Conservation (phyloP, 2,797 vertebrate species). For the Todus mexicanus region DNA sequence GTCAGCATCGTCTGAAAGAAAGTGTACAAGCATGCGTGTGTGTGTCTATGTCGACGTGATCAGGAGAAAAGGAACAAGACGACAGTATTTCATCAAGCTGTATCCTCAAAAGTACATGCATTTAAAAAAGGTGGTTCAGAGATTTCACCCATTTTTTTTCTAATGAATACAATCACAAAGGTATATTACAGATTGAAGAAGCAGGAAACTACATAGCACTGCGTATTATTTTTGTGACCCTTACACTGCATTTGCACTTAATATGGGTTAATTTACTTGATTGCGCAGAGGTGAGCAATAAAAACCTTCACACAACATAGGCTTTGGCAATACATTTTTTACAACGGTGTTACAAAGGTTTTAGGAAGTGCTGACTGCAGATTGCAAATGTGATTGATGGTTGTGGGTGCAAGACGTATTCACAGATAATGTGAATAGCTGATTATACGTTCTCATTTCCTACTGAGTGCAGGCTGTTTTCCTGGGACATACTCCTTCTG, state of each 20-base stretch:
- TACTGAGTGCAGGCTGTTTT: neutral
- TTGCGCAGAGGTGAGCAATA: neutral
- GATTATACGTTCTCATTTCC: neutral
- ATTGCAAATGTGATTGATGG: neutral
- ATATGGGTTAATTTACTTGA: neutral
- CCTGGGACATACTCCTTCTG: neutral
- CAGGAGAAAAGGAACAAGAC: neutral
- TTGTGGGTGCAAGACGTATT: neutral
- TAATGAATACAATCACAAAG: neutral
- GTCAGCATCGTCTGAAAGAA: neutral
- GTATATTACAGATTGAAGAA: neutral
- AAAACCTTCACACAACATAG: accelerated
- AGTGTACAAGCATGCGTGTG: neutral
- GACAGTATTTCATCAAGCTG: neutral
- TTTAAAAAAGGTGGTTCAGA: neutral
- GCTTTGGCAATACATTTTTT: neutral
- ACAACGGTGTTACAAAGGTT: neutral
- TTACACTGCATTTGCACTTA: neutral
- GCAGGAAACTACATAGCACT: neutral
- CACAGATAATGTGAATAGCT: neutral
- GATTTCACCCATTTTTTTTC: neutral
- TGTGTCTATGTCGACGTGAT: neutral
- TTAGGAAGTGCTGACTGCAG: neutral
- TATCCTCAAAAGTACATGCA: neutral
- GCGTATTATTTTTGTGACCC: neutral